phyloP scores from a whole-genome alignment of 2,888 invertebrate genomes.

The Actias luna region DNA sequence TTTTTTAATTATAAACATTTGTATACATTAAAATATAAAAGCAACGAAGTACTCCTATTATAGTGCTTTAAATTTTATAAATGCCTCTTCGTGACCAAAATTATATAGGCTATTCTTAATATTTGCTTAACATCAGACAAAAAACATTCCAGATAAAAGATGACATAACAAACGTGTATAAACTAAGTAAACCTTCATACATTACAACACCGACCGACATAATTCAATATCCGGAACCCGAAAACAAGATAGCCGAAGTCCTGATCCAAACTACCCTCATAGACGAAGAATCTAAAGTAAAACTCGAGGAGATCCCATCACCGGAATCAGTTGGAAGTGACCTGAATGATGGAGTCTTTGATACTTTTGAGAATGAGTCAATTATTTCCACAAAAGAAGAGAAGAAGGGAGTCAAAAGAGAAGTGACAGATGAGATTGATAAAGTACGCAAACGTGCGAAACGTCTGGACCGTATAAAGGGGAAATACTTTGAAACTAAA shows the following conservation, averaged over 20 bases:
- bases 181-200: background rate
- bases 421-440: background rate
- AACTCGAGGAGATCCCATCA: background rate
- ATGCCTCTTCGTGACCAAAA: too few species aligned
- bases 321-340: background rate
- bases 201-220: background rate
- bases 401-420: background rate
- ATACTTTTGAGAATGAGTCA: background rate
- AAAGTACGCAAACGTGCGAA: background rate
- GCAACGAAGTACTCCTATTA: too few species aligned
- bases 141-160: background rate
- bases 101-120: too few species aligned
- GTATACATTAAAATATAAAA: too few species aligned
- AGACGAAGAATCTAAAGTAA: background rate
- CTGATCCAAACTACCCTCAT: background rate
- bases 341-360: background rate
- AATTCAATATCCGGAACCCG: background rate
- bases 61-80: too few species aligned
- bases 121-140: too few species aligned
- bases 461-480: slow-evolving; percentile 10
- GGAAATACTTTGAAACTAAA: slow-evolving; percentile 25
- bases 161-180: background rate
- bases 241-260: background rate
- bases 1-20: too few species aligned
- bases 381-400: background rate